Evolutionary conservation across 1,140 invertebrate genomes (phyloP).

Genomic region (Pseudomyrmex cubaensis): DNA sequence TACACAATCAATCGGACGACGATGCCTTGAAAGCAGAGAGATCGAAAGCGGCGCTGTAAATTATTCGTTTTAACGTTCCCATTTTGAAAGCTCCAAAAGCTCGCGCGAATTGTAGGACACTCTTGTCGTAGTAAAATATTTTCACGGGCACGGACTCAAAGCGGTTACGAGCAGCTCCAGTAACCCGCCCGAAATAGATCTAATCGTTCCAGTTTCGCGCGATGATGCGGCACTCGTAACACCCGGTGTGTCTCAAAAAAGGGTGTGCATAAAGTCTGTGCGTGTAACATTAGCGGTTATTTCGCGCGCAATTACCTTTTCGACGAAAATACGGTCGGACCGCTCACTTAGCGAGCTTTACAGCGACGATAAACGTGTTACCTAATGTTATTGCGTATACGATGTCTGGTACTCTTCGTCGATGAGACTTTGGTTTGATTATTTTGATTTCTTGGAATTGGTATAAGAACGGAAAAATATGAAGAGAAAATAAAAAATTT

Average conservation of each 20-base stretch:
- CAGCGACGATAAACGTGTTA: background rate
- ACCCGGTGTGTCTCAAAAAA: background rate
- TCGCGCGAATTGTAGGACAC: background rate
- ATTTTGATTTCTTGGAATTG: slow-evolving; percentile 25
- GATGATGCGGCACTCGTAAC: background rate
- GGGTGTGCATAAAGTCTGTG: too few relatives aligned
- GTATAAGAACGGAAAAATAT: slow-evolving; percentile 10
- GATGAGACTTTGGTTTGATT: slow-evolving; percentile 1
- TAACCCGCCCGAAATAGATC: slow-evolving; percentile 71
- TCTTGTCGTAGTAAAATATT: slow-evolving; percentile 55
- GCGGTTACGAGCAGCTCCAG: slow-evolving; percentile 58
- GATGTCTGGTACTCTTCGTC: background rate
- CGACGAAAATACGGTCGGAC: background rate
- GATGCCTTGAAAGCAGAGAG: background rate
- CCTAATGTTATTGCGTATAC: background rate
- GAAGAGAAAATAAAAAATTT: slow-evolving; percentile 64
- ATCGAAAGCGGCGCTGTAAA: background rate
- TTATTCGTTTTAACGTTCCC: background rate
- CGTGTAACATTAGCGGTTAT: background rate
- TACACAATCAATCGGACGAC: background rate
- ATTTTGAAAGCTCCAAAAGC: background rate
- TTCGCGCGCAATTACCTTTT: background rate
- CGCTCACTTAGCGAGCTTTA: background rate
- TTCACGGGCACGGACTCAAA: slow-evolving; percentile 58
- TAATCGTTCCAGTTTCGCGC: slow-evolving; percentile 67